Conservation (phyloP, 2,888 invertebrate genomes). For the Calephelis perditalis region DNA sequence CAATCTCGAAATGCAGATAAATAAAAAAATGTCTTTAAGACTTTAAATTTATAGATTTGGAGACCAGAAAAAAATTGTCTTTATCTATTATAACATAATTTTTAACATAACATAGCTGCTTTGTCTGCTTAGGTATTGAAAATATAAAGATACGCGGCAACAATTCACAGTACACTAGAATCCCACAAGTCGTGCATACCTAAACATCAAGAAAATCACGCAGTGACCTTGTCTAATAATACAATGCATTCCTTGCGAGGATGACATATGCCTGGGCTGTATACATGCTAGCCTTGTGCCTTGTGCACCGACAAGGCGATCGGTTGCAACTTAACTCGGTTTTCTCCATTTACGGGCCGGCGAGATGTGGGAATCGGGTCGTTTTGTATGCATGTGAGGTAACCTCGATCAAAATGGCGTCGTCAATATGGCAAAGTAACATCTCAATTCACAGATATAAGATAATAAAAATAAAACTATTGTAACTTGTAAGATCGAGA, state of each 20-base stretch:
- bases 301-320: conserved; percentile 17
- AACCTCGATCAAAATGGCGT: conserved; percentile 24
- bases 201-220: conserved; percentile 11
- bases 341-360: conserved; percentile 32
- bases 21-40: no score
- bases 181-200: not conserved
- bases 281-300: conserved; percentile 27
- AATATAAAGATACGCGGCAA: not conserved
- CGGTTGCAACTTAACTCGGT: conserved; percentile 11
- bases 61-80: no score
- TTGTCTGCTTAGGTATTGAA: no score
- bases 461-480: no score
- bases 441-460: not conserved
- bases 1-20: no score
- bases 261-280: conserved; percentile 45
- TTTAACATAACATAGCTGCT: no score
- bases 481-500: no score
- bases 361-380: conserved; percentile 27
- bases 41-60: no score
- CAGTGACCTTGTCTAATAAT: conserved; percentile 57
- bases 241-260: conserved; percentile 43
- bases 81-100: not conserved
- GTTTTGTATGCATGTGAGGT: conserved; percentile 25
- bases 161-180: not conserved
- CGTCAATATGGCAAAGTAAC: not conserved